Conservation (phyloP, 2,888 invertebrate genomes). For the Germaria angustata region DNA sequence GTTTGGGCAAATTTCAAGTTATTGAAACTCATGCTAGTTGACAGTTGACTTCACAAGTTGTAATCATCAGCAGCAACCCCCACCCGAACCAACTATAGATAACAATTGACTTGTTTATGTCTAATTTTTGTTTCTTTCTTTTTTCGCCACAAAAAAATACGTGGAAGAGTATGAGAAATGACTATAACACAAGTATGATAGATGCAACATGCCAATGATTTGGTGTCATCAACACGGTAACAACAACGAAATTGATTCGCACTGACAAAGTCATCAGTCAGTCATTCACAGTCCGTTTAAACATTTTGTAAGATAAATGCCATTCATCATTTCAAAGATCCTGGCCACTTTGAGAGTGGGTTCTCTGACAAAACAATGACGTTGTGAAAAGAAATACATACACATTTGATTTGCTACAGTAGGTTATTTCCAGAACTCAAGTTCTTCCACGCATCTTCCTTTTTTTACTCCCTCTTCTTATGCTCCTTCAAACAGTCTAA, state of each 20-base stretch:
- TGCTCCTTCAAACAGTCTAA: slow-evolving; percentile 17
- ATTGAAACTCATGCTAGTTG: slow-evolving; percentile 65
- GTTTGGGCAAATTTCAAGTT: slow-evolving; percentile 60
- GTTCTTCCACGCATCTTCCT: not conserved
- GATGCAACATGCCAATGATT: slow-evolving; percentile 21
- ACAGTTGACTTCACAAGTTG: slow-evolving; percentile 63
- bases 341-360: slow-evolving; percentile 57
- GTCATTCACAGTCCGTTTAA: slow-evolving; percentile 18
- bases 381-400: slow-evolving; percentile 8
- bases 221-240: slow-evolving; percentile 66
- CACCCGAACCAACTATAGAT: not conserved
- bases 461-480: not conserved
- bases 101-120: slow-evolving; percentile 45
- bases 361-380: slow-evolving; percentile 52
- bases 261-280: slow-evolving; percentile 66
- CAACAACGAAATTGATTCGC: slow-evolving; percentile 64
- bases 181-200: slow-evolving; percentile 11
- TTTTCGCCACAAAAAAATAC: not conserved
- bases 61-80: slow-evolving; percentile 43
- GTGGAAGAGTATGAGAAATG: not conserved
- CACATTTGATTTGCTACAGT: slow-evolving; percentile 41
- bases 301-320: slow-evolving; percentile 34
- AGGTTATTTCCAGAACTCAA: slow-evolving; percentile 32
- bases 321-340: slow-evolving; percentile 59
- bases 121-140: slow-evolving; percentile 36